Evolutionary conservation across 2,113 vertebrate species (phyloP), one percentile per base, ranked within the genome.

Genomic region (Nycticebus coucang): DNA sequence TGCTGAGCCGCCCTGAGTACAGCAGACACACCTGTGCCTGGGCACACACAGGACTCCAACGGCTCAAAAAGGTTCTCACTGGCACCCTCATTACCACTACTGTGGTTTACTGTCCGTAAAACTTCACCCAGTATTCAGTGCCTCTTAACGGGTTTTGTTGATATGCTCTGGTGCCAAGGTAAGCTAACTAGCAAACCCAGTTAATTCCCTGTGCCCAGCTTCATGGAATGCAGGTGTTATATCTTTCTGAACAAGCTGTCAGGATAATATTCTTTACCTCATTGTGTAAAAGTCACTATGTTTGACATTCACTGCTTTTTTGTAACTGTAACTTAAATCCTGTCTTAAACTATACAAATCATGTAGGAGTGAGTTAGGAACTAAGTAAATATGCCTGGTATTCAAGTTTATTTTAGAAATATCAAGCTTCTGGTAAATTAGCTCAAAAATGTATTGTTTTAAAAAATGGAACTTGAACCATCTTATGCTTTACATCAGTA

Each of bases 161-260:
- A 7, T 18, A 24, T 1, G 9, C 50, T n/a, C 13, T 0, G 1
- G 45, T 19, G 26, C 30, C 2, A 15, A 41, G 9, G 2, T 55
- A 24, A 26, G 30, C 15, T 50, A 22, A 14, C 30, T 22, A 55
- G 5, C 15, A 14, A 35, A 53, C 81, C 33, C 55, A 45, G n/a
- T 55, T 24, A 71, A 28, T 26, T 28, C 22, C 9, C 0, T n/a
- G 45, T 1, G 15, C 33, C 37, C 4, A 24, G 13, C 55, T 62
- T 91, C n/a, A 55, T n/a, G 22, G 57, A 35, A 24, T 50, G 14
- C 68, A 81, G 35, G 15, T 24, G 21, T 24, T 24, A 33, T 28
- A 30, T 75, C 41, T 24, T 71, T 33, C 28, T 45, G 55, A 82
- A 62, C 59, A 78, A 78, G 41, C 21, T 13, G 11, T 12, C 22